Evolutionary conservation across 2,113 vertebrate genomes (phyloP).

Genomic region (Hyla sarda): DNA sequence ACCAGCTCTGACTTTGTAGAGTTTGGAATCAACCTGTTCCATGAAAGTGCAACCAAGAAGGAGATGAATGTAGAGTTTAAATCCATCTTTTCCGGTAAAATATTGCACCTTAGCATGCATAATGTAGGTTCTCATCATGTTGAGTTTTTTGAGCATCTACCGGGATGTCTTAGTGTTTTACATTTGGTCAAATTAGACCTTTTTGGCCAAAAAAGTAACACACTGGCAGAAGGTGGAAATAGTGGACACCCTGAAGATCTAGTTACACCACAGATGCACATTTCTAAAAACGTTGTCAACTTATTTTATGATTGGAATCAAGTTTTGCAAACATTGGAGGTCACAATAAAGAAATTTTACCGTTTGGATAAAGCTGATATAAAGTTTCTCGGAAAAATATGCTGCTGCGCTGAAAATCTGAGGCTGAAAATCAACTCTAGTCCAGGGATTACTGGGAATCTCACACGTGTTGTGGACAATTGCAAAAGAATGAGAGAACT

Average conservation of each 20-base stretch:
- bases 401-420: conserved; percentile 64
- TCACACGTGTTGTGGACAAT: conserved; percentile 62
- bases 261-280: conserved; percentile 50
- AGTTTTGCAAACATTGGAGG: conserved; percentile 65
- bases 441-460: conserved; percentile 56
- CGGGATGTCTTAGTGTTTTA: conserved; percentile 65
- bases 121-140: conserved; percentile 66
- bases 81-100: conserved; percentile 65
- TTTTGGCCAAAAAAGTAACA: conserved; percentile 35
- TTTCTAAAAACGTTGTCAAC: conserved; percentile 65
- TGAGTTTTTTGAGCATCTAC: conserved; percentile 67
- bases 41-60: conserved; percentile 62
- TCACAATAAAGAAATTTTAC: conserved; percentile 64
- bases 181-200: conserved; percentile 66
- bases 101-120: conserved; percentile 64
- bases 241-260: not conserved
- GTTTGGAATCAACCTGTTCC: conserved; percentile 67
- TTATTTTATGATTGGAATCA: conserved; percentile 68
- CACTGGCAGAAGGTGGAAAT: not conserved
- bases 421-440: conserved; percentile 63
- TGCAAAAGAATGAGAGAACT: conserved; percentile 63
- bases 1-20: conserved; percentile 61
- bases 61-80: conserved; percentile 65
- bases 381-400: conserved; percentile 68
- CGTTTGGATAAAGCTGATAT: conserved; percentile 64